Evolutionary conservation across 2,797 vertebrate species (phyloP).

Genomic region (Chaetophractus vellerosus): DNA sequence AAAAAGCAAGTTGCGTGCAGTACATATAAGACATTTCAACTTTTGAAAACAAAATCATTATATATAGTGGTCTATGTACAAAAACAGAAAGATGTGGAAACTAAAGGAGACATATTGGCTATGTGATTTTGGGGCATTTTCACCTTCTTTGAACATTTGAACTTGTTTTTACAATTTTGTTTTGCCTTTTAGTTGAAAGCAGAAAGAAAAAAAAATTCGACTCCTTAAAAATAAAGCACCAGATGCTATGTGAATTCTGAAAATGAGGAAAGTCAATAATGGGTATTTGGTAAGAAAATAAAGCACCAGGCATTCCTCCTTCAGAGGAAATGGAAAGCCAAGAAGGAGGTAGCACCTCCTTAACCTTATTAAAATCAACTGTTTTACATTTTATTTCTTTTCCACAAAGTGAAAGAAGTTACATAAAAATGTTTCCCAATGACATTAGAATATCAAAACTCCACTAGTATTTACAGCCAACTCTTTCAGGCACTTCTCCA

Average conservation of each 20-base stretch:
- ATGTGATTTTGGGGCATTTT: constrained; percentile 56
- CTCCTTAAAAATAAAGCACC: constrained; percentile 71
- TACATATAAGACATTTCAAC: constrained; percentile 11
- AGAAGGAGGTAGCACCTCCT: background rate
- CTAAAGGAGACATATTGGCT: constrained; percentile 21
- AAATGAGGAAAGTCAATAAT: constrained; percentile 40
- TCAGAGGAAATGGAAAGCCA: constrained; percentile 33
- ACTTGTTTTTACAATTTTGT: constrained; percentile 43
- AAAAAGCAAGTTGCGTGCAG: background rate
- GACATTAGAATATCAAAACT: background rate
- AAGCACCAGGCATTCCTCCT: constrained; percentile 28
- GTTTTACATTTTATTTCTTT: constrained; percentile 12
- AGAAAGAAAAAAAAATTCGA: background rate
- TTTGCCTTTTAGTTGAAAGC: constrained; percentile 59
- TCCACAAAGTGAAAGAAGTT: background rate
- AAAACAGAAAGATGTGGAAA: constrained; percentile 14
- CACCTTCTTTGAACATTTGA: constrained; percentile 38
- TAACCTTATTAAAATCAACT: background rate
- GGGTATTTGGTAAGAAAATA: constrained; percentile 49
- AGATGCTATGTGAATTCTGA: constrained; percentile 65
- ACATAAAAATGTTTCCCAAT: background rate
- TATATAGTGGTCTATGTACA: background rate
- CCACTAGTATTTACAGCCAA: background rate
- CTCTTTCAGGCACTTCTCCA: background rate
- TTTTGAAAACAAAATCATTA: constrained; percentile 62